Evolutionary conservation across 2,888 invertebrate genomes (phyloP).

Genomic region (Eupithecia subumbrata): DNA sequence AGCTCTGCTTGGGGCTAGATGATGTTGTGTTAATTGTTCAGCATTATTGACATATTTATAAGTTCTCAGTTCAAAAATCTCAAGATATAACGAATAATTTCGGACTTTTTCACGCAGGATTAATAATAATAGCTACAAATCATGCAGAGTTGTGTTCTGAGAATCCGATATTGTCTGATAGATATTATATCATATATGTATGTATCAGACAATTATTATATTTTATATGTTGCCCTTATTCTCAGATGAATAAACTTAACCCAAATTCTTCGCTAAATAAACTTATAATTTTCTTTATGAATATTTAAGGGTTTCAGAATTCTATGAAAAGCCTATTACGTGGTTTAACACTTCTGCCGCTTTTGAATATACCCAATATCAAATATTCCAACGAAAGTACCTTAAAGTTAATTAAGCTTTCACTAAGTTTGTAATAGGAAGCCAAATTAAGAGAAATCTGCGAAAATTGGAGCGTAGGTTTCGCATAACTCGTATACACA

Average conservation of each 20-base stretch:
- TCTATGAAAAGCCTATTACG: not conserved
- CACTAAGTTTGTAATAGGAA: not conserved
- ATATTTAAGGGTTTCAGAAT: not conserved
- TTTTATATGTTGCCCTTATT: not conserved
- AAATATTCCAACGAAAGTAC: not conserved
- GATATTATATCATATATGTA: too few species aligned
- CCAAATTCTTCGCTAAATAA: not conserved
- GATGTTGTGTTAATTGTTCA: too few species aligned
- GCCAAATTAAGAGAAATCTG: not conserved
- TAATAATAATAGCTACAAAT: not conserved
- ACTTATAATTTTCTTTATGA: not conserved
- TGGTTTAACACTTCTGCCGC: not conserved
- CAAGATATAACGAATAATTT: not conserved
- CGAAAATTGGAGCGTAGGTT: not conserved
- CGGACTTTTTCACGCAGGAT: not conserved
- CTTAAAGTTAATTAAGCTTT: constrained; percentile 12
- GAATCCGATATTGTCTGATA: not conserved
- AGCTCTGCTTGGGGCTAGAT: too few species aligned
- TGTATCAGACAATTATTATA: too few species aligned
- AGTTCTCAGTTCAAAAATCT: too few species aligned
- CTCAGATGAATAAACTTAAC: not conserved
- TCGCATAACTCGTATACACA: not conserved
- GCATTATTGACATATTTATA: too few species aligned
- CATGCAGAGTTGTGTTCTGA: not conserved
- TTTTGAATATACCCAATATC: constrained; percentile 10